phyloP scores from a whole-genome alignment of 1,140 invertebrate genomes.

The Tenebrio molitor region DNA sequence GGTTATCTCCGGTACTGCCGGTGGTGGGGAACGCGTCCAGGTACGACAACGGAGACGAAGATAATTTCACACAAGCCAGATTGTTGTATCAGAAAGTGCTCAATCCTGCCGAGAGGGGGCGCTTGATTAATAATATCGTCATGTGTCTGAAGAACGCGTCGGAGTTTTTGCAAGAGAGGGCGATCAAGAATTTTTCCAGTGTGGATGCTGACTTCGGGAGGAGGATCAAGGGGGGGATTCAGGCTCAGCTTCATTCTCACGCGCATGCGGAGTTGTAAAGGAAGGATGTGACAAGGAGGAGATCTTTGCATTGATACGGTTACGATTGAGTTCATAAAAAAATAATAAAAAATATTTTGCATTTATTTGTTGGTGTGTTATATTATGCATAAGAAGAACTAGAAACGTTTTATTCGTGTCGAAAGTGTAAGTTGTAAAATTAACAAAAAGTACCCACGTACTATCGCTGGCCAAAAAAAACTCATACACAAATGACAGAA shows the following conservation, averaged over 20 bases:
- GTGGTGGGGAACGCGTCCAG: slow-evolving; percentile 75
- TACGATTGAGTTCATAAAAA: too few relatives aligned
- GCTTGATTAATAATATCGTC: slow-evolving; percentile 87
- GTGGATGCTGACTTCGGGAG: slow-evolving; percentile 78
- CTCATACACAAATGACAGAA: too few relatives aligned
- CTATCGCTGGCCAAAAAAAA: too few relatives aligned
- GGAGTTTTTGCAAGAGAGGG: slow-evolving; percentile 86
- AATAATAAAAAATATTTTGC: too few relatives aligned
- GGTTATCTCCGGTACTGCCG: slow-evolving; percentile 70
- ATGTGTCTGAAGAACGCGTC: slow-evolving; percentile 82
- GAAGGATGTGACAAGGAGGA: too few relatives aligned
- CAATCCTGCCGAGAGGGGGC: slow-evolving; percentile 76
- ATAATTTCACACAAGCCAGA: slow-evolving; percentile 89
- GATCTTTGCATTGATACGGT: too few relatives aligned
- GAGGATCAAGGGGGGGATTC: slow-evolving; percentile 61
- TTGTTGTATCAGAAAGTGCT: slow-evolving; percentile 87
- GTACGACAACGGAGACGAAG: slow-evolving; percentile 82
- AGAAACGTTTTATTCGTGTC: too few relatives aligned
- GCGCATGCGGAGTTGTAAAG: slow-evolving; percentile 19
- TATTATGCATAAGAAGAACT: too few relatives aligned
- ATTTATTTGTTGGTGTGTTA: too few relatives aligned
- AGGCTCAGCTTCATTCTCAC: slow-evolving; percentile 26
- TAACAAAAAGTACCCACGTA: too few relatives aligned
- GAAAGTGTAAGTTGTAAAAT: too few relatives aligned
- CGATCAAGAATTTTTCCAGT: slow-evolving; percentile 79